Evolutionary conservation across 2,888 invertebrate genomes (phyloP).

Genomic region (Dioctria linearis): DNA sequence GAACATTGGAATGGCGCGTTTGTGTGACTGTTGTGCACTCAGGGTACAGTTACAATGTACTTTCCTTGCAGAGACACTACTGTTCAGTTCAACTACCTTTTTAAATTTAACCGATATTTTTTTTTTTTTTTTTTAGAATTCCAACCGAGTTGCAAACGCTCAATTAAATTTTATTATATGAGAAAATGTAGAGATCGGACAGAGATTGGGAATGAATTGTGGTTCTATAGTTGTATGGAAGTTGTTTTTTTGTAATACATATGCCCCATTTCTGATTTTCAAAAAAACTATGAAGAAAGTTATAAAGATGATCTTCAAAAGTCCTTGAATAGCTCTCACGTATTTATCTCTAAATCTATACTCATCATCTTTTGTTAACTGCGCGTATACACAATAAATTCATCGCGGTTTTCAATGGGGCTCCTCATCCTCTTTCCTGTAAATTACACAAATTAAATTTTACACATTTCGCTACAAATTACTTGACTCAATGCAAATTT

Average conservation of each 20-base stretch:
- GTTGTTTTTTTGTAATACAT: no score
- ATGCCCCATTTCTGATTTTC: no score
- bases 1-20: constrained; percentile 39
- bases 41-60: constrained; percentile 38
- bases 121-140: background rate
- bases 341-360: no score
- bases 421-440: no score
- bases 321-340: no score
- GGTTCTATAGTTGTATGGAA: no score
- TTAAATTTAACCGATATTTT: background rate
- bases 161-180: constrained; percentile 20
- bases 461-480: constrained; percentile 35
- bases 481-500: constrained; percentile 25
- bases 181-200: background rate
- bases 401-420: no score
- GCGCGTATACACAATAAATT: no score
- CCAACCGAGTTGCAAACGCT: background rate
- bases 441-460: constrained; percentile 14
- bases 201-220: background rate
- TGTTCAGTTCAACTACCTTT: background rate
- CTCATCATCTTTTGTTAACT: no score
- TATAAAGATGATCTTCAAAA: no score
- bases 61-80: background rate
- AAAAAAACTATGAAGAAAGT: no score
- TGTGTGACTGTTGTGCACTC: background rate